Evolutionary conservation across 2,888 invertebrate genomes (phyloP), one percentile per base, ranked within the genome.

Genomic region (Chrysolina oricalcia): DNA sequence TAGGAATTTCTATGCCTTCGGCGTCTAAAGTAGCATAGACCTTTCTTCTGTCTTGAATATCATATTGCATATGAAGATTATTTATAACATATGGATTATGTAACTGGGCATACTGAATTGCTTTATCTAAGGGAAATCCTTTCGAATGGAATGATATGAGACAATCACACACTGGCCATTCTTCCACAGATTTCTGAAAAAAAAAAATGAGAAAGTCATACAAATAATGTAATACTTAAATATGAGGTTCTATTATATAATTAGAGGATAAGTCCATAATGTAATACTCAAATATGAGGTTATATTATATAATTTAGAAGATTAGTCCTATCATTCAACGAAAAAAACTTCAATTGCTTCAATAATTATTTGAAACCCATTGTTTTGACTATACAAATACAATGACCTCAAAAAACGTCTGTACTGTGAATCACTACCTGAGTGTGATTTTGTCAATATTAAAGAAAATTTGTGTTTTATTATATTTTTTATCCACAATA

Each of bases 111-210:
- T 99, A 99, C 85, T 95, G 95, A 84, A 99, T 97, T 40, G 99
- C 99, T 90, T 99, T 99, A 86, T 98, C 97, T 78, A 99, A 90
- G 0, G 99, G 99, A 90, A 99, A 99, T 48, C 99, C 98, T 89
- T 97, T 97, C 5, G 98, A 98, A 89, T 98, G 98, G 89, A 99
- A 99, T 72, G 98, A 98, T 85, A 99, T 97, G 65, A 99, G 92
- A 87, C 98, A 99, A 90, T 99, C 99, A 87, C 98, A 98, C 70
- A 95, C 91, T 1, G 99, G 99, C 99, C 99, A 99, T 87, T 98
- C 95, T 87, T 99, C 98, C 21, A 99, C 97, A 0, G 98, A 95
- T 89, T 97, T 94, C 94, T 96, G 89, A 75, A 89, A 87, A 40
- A 70, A 66, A 70, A 64, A 67, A 56, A 63, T 59, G n/a, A 64